Conservation (phyloP, 1,140 invertebrate species). For the Cardiocondyla obscurior region DNA sequence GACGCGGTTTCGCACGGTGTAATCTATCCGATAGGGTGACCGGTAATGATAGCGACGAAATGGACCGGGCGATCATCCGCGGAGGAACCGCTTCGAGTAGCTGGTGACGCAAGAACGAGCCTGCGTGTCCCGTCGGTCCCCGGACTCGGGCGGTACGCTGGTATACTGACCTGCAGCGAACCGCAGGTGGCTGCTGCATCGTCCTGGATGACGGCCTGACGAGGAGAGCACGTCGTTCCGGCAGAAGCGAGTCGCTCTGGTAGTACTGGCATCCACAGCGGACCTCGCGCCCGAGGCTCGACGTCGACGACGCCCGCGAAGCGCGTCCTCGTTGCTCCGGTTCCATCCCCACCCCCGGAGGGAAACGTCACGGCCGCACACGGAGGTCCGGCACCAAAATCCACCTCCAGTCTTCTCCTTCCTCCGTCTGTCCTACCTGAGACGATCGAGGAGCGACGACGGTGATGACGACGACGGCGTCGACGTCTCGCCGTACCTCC, state of each 20-base stretch:
- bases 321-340: slow-evolving; percentile 76
- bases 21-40: slow-evolving; percentile 53
- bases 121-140: background rate
- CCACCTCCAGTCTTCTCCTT: slow-evolving; percentile 61
- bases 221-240: slow-evolving; percentile 88
- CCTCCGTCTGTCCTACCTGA: slow-evolving; percentile 43
- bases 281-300: slow-evolving; percentile 87
- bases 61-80: background rate
- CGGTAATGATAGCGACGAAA: background rate
- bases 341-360: slow-evolving; percentile 76
- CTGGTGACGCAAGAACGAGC: background rate
- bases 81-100: background rate
- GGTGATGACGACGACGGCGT: slow-evolving; percentile 2
- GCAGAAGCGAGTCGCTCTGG: slow-evolving; percentile 90
- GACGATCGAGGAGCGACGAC: slow-evolving; percentile 10
- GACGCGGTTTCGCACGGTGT: slow-evolving; percentile 48
- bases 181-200: slow-evolving; percentile 67
- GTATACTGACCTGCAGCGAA: slow-evolving; percentile 72
- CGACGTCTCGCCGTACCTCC: slow-evolving; percentile 1
- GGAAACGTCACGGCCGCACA: slow-evolving; percentile 9
- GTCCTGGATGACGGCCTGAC: slow-evolving; percentile 78
- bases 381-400: slow-evolving; percentile 47
- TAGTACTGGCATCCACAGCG: slow-evolving; percentile 93
- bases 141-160: background rate
- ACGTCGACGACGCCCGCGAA: slow-evolving; percentile 86